These are phyloP conservation scores for Acheta domesticus DNA, from an alignment of 2,888 invertebrate genomes.

Conservation along the genomic window DNA sequence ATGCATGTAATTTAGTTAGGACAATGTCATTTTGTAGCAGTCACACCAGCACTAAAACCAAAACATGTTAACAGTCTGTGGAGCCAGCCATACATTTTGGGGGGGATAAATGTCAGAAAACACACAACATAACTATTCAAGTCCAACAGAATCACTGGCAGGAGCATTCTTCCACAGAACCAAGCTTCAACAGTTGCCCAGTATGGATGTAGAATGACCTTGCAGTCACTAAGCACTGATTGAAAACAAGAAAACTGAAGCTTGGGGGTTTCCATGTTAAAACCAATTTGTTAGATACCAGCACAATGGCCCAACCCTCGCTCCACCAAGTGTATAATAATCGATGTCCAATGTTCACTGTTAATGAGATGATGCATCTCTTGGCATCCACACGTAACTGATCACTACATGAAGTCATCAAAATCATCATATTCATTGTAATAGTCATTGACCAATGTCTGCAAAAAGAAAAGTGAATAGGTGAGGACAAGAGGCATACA, in stretches of 20 bases:
- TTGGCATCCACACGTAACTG: neutral
- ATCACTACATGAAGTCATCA: slow-evolving; percentile 73
- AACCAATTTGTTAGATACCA: slow-evolving; percentile 11
- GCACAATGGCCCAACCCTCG: slow-evolving; percentile 18
- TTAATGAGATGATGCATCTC: neutral
- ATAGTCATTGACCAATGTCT: slow-evolving; percentile 64
- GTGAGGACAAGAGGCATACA: neutral
- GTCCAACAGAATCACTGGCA: slow-evolving; percentile 8
- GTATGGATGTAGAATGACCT: neutral
- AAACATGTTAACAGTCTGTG: slow-evolving; percentile 1
- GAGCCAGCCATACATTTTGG: neutral
- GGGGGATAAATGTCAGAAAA: neutral
- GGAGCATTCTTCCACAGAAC: neutral
- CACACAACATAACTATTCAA: slow-evolving; percentile 7
- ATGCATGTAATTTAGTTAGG: too few relatives aligned
- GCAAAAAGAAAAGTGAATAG: slow-evolving; percentile 43
- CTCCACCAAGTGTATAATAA: neutral
- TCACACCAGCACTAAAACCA: neutral
- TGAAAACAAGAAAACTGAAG: neutral
- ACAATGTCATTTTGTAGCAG: neutral
- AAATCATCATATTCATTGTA: slow-evolving; percentile 66
- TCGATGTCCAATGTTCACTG: neutral
- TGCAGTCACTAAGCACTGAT: neutral
- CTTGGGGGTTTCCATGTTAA: neutral
- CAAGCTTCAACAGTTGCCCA: neutral